These are phyloP conservation scores for Brevimyrus niger DNA, from an alignment of 2,113 vertebrate genomes.

Conservation along the genomic window DNA sequence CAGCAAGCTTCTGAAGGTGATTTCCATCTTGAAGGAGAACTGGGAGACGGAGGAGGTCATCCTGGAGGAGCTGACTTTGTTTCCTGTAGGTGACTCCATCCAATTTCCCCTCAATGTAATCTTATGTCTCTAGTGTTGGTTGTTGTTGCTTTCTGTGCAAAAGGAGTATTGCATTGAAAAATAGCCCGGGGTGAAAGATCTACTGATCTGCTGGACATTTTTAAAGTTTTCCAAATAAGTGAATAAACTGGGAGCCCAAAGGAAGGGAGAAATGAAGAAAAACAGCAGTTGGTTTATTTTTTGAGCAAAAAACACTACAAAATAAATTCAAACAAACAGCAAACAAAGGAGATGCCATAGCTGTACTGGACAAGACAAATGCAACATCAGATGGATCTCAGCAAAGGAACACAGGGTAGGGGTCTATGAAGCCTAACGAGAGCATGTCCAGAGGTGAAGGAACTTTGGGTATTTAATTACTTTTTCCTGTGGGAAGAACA, in stretches of 20 bases:
- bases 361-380: neutral
- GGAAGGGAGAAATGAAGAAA: neutral
- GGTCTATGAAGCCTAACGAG: neutral
- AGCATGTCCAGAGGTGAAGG: neutral
- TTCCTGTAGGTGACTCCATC: constrained; percentile 56
- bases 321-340: neutral
- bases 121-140: neutral
- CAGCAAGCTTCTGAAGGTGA: constrained; percentile 69
- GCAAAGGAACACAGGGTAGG: neutral
- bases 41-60: constrained; percentile 57
- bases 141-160: constrained; percentile 16
- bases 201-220: constrained; percentile 42
- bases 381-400: neutral
- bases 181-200: constrained; percentile 31
- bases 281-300: constrained; percentile 2
- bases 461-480: constrained; percentile 6
- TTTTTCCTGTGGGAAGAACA: constrained; percentile 7
- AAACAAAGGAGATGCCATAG: neutral
- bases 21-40: constrained; percentile 52
- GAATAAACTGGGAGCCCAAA: constrained; percentile 1
- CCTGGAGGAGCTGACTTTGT: constrained; percentile 67
- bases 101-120: constrained; percentile 18
- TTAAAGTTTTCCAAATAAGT: constrained; percentile 34
- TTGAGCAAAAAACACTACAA: constrained; percentile 17
- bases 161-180: constrained; percentile 29